Evolutionary conservation across 92 coral and sea anemone genomes (phyloP).

Genomic region (Diadumene lineata): DNA sequence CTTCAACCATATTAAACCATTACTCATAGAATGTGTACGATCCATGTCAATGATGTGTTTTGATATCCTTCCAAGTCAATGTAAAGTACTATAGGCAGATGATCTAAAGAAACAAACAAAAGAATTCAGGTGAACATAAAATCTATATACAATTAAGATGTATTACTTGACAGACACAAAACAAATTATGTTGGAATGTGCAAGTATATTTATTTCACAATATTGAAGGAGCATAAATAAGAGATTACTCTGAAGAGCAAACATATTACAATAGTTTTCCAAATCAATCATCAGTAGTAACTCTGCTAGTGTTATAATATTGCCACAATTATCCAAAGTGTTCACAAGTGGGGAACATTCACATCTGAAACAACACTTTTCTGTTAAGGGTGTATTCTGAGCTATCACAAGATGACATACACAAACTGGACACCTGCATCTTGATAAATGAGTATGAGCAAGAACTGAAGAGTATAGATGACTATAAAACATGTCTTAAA

Average conservation of each 20-base stretch:
- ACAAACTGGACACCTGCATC: constrained; percentile 24
- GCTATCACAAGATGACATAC: constrained; percentile 31
- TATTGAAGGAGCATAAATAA: no score
- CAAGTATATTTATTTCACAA: no score
- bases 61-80: constrained; percentile 1
- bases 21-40: neutral
- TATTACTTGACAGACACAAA: neutral
- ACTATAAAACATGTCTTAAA: constrained; percentile 32
- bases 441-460: constrained; percentile 49
- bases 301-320: no score
- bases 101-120: neutral
- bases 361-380: neutral
- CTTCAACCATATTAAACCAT: neutral
- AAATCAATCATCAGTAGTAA: neutral
- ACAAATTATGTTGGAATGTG: no score
- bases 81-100: neutral
- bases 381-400: constrained; percentile 40
- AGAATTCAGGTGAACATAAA: constrained; percentile 18
- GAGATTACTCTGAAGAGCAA: neutral
- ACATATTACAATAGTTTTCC: neutral
- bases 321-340: no score
- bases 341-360: no score
- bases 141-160: neutral
- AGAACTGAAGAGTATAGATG: constrained; percentile 32
- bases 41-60: neutral